Evolutionary conservation across 2,797 vertebrate genomes (phyloP), one percentile per base, ranked within the genome.

Genomic region (Pelobates cultripes): DNA sequence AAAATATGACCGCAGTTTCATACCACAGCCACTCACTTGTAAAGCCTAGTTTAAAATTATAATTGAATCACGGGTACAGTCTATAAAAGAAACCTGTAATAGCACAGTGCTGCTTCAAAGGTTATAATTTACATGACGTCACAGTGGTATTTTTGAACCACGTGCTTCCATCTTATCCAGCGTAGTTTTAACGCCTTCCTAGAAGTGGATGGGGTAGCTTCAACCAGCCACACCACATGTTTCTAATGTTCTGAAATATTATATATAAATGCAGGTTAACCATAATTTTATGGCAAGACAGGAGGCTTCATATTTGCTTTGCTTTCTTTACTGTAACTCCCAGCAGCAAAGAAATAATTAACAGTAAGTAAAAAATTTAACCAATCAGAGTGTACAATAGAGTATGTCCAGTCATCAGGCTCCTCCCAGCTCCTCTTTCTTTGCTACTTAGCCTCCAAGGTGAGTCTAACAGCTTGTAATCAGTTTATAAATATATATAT

Each of bases 21-120:
- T 67, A 67, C 17, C 7, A 43, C 17, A 66, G 40, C 61, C 60
- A 43, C 45, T 17, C 28, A 45, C 60, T 66, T 43, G 64, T 7
- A 53, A 53, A 69, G 28, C 63, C 13, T 57, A 66, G 42, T n/a
- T 40, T 45, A 44, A 75, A 47, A 6, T 14, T 80, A 75, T 70
- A 81, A 75, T 80, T 75, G 63, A 60, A 69, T 70, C 55, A 41
- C 76, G 69, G 61, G 67, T 15, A 53, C 43, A 81, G 9, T 42
- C 73, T 77, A 81, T 81, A 81, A 81, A 81, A 28, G 28, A 28
- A 76, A 81, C 55, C 43, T 70, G 63, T 81, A 81, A 81, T 81
- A 64, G 67, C 41, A 81, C 10, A 63, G 57, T 63, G 53, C 45
- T 76, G 40, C 47, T 51, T 76, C 57, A 53, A 71, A 81, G 57